Evolutionary conservation across 1,140 invertebrate genomes (phyloP).

Genomic region (Drosophila bifasciata): DNA sequence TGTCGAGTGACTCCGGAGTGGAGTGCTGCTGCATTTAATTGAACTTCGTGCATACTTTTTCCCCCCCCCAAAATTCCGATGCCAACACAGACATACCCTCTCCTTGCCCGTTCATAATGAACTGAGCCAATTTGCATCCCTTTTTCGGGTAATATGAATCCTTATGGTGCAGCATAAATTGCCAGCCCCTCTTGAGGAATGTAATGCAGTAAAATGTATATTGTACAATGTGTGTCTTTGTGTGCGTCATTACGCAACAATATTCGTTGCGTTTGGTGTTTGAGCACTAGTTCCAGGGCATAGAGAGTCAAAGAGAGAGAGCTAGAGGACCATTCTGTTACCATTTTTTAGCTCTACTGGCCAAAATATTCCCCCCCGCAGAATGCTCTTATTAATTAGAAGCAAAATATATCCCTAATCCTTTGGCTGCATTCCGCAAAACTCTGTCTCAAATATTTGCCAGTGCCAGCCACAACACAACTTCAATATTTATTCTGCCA

Average conservation of each 20-base stretch:
- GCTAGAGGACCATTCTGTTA: too few species aligned
- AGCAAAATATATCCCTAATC: slow-evolving; percentile 2
- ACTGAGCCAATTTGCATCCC: slow-evolving; percentile 38
- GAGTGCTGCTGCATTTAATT: slow-evolving; percentile 61
- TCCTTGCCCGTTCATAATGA: slow-evolving; percentile 11
- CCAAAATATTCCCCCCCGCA: slow-evolving; percentile 7
- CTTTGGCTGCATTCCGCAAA: slow-evolving; percentile 10
- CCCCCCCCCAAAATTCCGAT: neutral
- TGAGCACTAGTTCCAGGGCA: too few species aligned
- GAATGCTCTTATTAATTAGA: slow-evolving; percentile 26
- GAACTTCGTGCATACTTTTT: slow-evolving; percentile 40
- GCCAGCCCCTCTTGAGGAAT: neutral
- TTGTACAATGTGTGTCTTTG: neutral
- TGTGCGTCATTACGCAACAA: slow-evolving; percentile 17
- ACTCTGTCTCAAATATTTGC: slow-evolving; percentile 52
- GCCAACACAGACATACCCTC: neutral
- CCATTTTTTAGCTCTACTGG: too few species aligned
- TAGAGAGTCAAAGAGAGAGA: too few species aligned
- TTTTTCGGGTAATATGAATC: slow-evolving; percentile 17
- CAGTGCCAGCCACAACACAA: slow-evolving; percentile 35
- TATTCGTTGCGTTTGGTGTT: neutral
- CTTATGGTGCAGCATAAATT: slow-evolving; percentile 13
- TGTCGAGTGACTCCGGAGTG: slow-evolving; percentile 16
- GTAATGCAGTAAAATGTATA: too few species aligned
- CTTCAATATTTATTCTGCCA: slow-evolving; percentile 43